phyloP scores from a whole-genome alignment of 1,140 invertebrate species.

The Drosophila ficusphila region DNA sequence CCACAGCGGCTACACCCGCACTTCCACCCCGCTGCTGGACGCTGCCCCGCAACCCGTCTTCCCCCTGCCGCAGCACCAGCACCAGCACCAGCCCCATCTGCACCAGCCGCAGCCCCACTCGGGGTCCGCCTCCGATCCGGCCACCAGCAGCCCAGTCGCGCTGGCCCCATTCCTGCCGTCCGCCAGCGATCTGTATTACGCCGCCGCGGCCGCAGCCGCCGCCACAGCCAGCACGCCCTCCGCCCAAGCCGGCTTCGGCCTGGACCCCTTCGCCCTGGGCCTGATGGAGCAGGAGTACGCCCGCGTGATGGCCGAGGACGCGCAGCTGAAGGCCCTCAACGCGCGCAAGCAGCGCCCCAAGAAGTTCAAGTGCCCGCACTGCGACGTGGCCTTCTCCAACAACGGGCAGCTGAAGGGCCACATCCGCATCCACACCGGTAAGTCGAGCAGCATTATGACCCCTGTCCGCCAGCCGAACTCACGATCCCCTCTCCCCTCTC shows the following conservation, averaged over 20 bases:
- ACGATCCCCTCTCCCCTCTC: conserved; percentile 22
- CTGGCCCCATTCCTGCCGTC: conserved; percentile 53
- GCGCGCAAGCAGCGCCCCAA: conserved; percentile 92
- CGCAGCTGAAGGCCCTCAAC: conserved; percentile 87
- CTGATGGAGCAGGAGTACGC: conserved; percentile 88
- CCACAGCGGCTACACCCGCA: conserved; percentile 64
- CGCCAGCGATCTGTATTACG: conserved; percentile 68
- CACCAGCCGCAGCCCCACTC: conserved; percentile 13
- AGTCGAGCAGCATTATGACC: conserved; percentile 35
- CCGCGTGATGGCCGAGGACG: conserved; percentile 88
- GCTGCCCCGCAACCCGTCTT: conserved; percentile 50
- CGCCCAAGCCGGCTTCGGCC: conserved; percentile 50
- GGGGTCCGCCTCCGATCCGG: neutral
- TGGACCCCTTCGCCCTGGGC: conserved; percentile 75
- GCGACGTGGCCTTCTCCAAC: conserved; percentile 95
- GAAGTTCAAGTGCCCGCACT: conserved; percentile 94
- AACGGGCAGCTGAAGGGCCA: conserved; percentile 97
- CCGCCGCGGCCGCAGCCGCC: conserved; percentile 63
- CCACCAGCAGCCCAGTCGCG: conserved; percentile 6
- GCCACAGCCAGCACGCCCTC: conserved; percentile 40
- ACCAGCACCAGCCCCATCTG: no score
- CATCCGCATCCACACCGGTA: conserved; percentile 95
- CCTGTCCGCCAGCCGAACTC: conserved; percentile 1
- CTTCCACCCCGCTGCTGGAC: conserved; percentile 59
- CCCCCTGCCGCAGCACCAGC: no score